A percentile compares a stretch with the other conserved stretches of the same genome.
Conservation (phyloP, 1,140 invertebrate genomes). For the Streblospio benedicti region DNA sequence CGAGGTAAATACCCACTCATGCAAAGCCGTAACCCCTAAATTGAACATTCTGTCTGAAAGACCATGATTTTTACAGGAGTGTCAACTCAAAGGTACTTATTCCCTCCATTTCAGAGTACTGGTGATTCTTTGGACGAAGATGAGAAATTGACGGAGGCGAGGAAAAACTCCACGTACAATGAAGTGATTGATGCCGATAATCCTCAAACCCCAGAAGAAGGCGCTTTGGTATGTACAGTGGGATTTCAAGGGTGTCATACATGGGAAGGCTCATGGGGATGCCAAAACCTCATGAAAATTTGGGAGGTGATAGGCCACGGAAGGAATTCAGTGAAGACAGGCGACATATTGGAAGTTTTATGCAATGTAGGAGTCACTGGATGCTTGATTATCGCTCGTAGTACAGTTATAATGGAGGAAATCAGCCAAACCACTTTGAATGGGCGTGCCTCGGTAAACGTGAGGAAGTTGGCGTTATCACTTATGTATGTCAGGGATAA, state of each 20-base stretch:
- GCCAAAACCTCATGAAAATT: not conserved
- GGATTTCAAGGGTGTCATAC: not conserved
- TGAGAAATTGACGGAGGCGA: slow-evolving; percentile 49
- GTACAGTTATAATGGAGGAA: too few species aligned
- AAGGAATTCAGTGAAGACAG: not conserved
- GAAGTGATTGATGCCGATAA: slow-evolving; percentile 44
- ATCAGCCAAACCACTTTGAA: too few species aligned
- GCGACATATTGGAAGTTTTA: not conserved
- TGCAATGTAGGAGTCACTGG: too few species aligned
- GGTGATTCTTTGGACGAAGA: slow-evolving; percentile 59
- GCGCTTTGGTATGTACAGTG: slow-evolving; percentile 13
- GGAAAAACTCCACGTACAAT: slow-evolving; percentile 52
- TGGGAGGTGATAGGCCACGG: not conserved
- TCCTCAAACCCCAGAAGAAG: slow-evolving; percentile 31
- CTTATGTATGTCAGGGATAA: too few species aligned
- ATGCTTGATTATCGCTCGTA: too few species aligned
- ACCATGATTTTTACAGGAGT: slow-evolving; percentile 13
- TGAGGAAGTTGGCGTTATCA: too few species aligned
- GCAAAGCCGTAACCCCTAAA: too few species aligned
- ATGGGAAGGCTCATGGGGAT: not conserved
- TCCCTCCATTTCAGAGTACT: too few species aligned
- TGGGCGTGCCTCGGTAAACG: too few species aligned
- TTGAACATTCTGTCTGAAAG: not conserved
- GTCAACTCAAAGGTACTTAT: too few species aligned
- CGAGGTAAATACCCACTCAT: too few species aligned